Conservation (phyloP, 2,113 vertebrate species). For the Labrus mixtus region DNA sequence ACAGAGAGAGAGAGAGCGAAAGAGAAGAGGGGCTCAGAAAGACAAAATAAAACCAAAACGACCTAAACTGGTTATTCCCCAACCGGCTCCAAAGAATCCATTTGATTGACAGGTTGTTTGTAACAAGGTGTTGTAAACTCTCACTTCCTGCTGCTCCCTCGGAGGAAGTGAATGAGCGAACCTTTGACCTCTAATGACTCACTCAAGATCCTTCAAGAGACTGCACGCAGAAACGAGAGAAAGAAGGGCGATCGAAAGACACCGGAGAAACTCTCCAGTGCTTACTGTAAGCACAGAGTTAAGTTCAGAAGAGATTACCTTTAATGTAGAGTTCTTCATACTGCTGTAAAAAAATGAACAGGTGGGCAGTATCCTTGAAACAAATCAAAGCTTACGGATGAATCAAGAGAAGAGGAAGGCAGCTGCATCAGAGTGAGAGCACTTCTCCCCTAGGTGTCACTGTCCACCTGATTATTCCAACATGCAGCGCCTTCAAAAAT, state of each 20-base stretch:
- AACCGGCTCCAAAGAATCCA: conserved; percentile 50
- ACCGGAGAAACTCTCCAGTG: not conserved
- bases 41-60: conserved; percentile 62
- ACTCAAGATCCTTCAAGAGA: conserved; percentile 48
- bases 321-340: too few relatives aligned
- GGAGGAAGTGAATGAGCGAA: conserved; percentile 73
- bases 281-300: too few relatives aligned
- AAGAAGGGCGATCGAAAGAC: not conserved
- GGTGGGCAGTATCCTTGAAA: too few relatives aligned
- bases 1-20: not conserved
- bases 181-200: conserved; percentile 72
- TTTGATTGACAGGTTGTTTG: conserved; percentile 79
- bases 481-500: not conserved
- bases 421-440: not conserved
- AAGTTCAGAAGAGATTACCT: too few relatives aligned
- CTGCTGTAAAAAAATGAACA: too few relatives aligned
- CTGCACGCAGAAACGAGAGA: conserved; percentile 8
- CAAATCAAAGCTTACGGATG: not conserved
- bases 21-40: not conserved
- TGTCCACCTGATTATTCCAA: conserved; percentile 50
- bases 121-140: conserved; percentile 77
- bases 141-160: conserved; percentile 71
- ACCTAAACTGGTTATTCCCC: conserved; percentile 61
- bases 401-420: not conserved
- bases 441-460: conserved; percentile 70